Base-by-base conservation (phyloP, 1,140 invertebrate genomes). In the Trialeurodes vaporariorum region DNA sequence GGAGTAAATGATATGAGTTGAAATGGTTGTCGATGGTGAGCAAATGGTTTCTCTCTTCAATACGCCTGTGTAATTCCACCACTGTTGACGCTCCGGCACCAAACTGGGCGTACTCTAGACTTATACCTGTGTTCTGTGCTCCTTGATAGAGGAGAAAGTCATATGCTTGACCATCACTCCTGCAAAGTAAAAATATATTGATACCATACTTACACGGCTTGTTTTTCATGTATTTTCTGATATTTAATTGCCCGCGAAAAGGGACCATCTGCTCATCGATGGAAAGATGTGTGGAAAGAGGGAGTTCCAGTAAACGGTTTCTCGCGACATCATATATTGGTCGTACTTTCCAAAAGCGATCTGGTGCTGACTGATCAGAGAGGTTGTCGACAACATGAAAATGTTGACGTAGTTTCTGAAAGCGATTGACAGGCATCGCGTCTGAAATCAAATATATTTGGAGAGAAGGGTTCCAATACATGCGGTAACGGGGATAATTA, bases 221-320 rank as follows among this genome's bases (percentile, higher is more conserved):
- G 34, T 49, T 49, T 49, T 49, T 49, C 34, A 49, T 49, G 17
- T 9, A 49, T 17, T 49, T 5, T 49, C 34, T 49, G 34, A 74
- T 65, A 63, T 24, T 62, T 26, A 71, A 61, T 21, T 67, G 22
- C 2, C 75, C 73, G 65, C 71, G 73, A 69, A 76, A 75, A 12
- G 74, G 70, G 1, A 75, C 67, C 71, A 76, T 76, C 69, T 75
- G 72, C 62, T 75, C 71, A 67, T 76, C 75, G 34, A 76, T 67
- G 59, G 59, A 67, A 27, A 69, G 40, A 23, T 72, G 17, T 66
- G 67, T 27, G 67, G 72, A 72, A n/a, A 72, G 17, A 58, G 49
- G 24, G 11, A 72, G 66, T 23, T 65, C 0, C 23, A 17, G 13
- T 34, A 59, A 68, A 12, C 60, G 26, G 58, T 67, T 69, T 40